Conservation (phyloP, 1,140 invertebrate species). For the Branchinecta lynchi region DNA sequence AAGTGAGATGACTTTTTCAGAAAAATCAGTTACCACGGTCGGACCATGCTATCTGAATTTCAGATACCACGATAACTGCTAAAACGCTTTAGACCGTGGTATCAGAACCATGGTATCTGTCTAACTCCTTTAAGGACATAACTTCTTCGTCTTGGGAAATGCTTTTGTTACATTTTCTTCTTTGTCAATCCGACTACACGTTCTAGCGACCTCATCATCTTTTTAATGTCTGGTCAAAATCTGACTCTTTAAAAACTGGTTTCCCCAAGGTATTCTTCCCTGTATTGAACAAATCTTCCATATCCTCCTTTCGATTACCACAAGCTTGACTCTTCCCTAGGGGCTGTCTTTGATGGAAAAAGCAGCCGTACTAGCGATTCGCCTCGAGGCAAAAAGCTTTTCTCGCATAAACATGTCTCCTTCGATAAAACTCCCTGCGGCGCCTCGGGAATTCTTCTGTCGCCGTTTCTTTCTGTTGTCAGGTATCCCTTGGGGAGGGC, state of each 20-base stretch:
- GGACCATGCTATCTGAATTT: no score
- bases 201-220: no score
- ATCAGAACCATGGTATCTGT: no score
- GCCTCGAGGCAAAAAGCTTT: slow-evolving; percentile 4
- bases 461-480: not conserved
- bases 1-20: no score
- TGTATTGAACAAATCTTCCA: slow-evolving; percentile 7
- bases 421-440: not conserved
- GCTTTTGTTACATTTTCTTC: no score
- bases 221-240: no score
- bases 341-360: not conserved
- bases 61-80: no score
- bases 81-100: no score
- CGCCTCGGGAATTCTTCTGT: not conserved
- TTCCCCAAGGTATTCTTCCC: not conserved
- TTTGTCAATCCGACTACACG: no score
- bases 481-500: not conserved
- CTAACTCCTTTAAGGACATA: no score
- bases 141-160: no score
- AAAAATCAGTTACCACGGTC: no score
- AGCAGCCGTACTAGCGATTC: not conserved
- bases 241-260: not conserved
- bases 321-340: not conserved
- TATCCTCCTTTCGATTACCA: slow-evolving; percentile 7
- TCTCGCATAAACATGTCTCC: slow-evolving; percentile 2